Base-by-base conservation (phyloP, 64 coral and sea anemone genomes). In the Stylophora pistillata region DNA sequence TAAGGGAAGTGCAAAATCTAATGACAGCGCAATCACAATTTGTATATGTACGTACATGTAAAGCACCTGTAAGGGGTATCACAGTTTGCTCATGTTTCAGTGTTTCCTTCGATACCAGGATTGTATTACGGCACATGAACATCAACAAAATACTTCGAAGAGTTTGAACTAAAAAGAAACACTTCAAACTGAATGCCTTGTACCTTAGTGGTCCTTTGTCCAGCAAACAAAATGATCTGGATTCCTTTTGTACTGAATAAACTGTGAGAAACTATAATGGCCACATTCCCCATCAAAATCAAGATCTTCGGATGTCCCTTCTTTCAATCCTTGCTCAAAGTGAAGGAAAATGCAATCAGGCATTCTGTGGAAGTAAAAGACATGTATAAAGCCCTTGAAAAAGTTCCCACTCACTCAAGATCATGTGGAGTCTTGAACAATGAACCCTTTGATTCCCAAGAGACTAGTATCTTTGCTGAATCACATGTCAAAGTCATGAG, bases 181-280 rank as follows among this genome's bases (percentile, higher is more conserved):
- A 61, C 4, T 61, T 18, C 20, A 17, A 15, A 57, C 56, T 10
- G 56, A 10, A 60, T 47, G 37, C 37, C 37, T 18, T 60, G 61
- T 95, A 98, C 96, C 96, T 84, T 92, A 79, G 13, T 53, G 66
- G 34, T 95, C 81, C 53, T 65, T 95, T 20, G 87, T 89, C 96
- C 96, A 98, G 28, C 87, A 89, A 58, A 98, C 26, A 70, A 98
- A 98, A 73, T 98, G 96, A 85, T 98, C 87, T 16, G 96, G 96
- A 54, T 92, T 88, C 18, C 28, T 77, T 68, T 81, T 79, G 54
- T 98, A 98, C 55, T 93, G 89, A 65, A 98, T 87, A n/a, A 98
- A 73, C 41, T 98, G 96, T 41, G 88, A 87, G 20, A 90, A 53
- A 10, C 69, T 25, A 85, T 93, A 98, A 13, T 56, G 53, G 10